A percentile compares a stretch with the other conserved stretches of the same genome.
phyloP scores from a whole-genome alignment of 2,797 vertebrate genomes.

The Petrocephalus sullivani region DNA sequence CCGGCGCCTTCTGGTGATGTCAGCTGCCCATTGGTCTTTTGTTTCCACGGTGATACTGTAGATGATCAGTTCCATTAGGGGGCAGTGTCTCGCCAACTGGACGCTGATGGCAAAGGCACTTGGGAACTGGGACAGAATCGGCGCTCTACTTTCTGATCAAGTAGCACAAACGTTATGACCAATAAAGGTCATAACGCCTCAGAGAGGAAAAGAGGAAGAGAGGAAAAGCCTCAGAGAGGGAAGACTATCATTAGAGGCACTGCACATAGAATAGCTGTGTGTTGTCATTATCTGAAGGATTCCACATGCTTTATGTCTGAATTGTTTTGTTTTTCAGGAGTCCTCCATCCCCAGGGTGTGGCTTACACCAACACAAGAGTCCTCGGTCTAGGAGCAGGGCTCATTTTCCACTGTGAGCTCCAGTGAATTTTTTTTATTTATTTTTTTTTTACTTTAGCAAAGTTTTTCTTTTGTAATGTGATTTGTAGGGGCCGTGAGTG shows the following conservation, averaged over 20 bases:
- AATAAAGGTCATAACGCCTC: neutral
- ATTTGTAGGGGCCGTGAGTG: neutral
- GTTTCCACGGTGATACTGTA: neutral
- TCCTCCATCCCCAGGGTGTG: conserved; percentile 26
- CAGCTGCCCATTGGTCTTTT: neutral
- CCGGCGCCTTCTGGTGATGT: neutral
- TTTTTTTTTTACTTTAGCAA: neutral
- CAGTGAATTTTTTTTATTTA: neutral
- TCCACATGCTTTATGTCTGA: neutral
- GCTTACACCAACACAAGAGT: conserved; percentile 31
- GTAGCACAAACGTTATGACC: neutral
- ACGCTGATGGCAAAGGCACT: neutral
- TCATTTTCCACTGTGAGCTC: conserved; percentile 11
- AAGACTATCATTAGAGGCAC: neutral
- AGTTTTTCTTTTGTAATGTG: neutral
- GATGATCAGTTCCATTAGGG: neutral
- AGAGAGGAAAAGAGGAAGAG: too few species aligned
- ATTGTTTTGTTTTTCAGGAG: conserved; percentile 39
- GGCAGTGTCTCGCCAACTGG: neutral
- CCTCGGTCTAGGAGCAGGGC: conserved; percentile 2
- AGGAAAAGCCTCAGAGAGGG: too few species aligned
- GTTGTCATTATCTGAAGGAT: neutral
- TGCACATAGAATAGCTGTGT: neutral
- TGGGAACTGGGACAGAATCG: neutral
- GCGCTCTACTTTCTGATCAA: neutral